phyloP scores from a whole-genome alignment of 2,797 vertebrate genomes.

The Gephyroberyx darwinii region DNA sequence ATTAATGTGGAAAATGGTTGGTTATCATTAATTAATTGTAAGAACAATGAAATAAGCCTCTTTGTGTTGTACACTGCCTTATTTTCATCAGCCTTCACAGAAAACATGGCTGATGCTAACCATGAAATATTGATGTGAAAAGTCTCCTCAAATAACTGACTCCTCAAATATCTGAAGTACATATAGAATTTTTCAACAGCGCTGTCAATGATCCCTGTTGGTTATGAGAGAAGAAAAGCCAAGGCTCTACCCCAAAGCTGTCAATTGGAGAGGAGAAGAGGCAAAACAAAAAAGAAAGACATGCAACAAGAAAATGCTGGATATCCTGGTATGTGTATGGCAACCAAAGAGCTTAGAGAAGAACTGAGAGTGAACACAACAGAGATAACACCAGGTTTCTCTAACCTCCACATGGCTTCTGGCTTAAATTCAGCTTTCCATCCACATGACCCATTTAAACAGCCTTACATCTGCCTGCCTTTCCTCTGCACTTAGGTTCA shows the following conservation, averaged over 20 bases:
- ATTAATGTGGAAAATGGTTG: constrained; percentile 29
- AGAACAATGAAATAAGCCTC: constrained; percentile 27
- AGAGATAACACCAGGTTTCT: constrained; percentile 28
- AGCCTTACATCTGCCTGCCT: constrained; percentile 41
- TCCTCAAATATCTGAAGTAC: constrained; percentile 60
- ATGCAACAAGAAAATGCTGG: constrained; percentile 52
- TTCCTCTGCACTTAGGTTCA: constrained; percentile 28
- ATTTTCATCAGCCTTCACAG: constrained; percentile 38
- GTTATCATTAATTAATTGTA: constrained; percentile 45
- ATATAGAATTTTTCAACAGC: constrained; percentile 66
- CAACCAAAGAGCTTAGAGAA: constrained; percentile 53
- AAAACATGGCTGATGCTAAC: constrained; percentile 40
- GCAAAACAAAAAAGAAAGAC: constrained; percentile 41
- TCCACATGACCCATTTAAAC: constrained; percentile 50
- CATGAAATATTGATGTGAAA: constrained; percentile 62
- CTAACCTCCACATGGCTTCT: constrained; percentile 53
- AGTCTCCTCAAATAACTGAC: constrained; percentile 61
- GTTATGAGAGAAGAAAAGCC: constrained; percentile 48
- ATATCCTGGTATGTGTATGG: constrained; percentile 45
- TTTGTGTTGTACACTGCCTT: constrained; percentile 17
- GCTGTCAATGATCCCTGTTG: constrained; percentile 28
- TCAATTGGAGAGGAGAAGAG: constrained; percentile 57
- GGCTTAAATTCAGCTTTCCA: constrained; percentile 40
- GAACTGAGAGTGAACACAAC: constrained; percentile 29
- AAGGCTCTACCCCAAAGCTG: constrained; percentile 64